Percentiles rank a stretch among this genome's conserved stretches.
These are phyloP conservation scores for Parapristionchus giblindavisi DNA, from an alignment of 2,888 invertebrate species.

Conservation along the genomic window DNA sequence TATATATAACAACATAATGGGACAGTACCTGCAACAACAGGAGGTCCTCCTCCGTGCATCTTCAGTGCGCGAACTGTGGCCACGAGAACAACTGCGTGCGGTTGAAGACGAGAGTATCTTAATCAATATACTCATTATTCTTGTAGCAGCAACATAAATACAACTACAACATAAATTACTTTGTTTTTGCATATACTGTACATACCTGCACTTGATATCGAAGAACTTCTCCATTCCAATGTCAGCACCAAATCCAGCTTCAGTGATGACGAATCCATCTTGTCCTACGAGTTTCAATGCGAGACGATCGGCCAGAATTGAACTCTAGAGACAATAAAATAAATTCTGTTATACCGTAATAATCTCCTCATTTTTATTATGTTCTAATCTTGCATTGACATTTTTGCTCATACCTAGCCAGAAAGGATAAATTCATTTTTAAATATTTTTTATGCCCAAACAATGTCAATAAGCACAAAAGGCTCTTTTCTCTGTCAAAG, in stretches of 20 bases:
- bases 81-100: constrained; percentile 90
- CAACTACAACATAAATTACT: too few relatives aligned
- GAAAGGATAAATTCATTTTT: too few relatives aligned
- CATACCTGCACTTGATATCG: constrained; percentile 67
- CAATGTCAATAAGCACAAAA: background rate
- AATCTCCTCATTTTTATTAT: too few relatives aligned
- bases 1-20: too few relatives aligned
- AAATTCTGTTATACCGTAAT: background rate
- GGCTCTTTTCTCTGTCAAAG: background rate
- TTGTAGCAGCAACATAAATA: too few relatives aligned
- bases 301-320: constrained; percentile 41
- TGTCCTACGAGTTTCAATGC: constrained; percentile 91
- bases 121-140: background rate
- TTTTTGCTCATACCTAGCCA: too few relatives aligned
- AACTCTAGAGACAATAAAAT: constrained; percentile 7
- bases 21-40: constrained; percentile 77
- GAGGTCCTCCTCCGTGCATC: constrained; percentile 97
- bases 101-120: constrained; percentile 81
- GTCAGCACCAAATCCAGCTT: constrained; percentile 98
- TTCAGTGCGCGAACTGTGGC: constrained; percentile 92
- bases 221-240: constrained; percentile 76
- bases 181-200: background rate
- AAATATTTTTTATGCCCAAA: too few relatives aligned
- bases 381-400: too few relatives aligned
- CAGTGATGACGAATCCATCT: constrained; percentile 91